Percentiles rank a stretch among this genome's conserved stretches.
Conservation (phyloP, 2,888 invertebrate genomes). For the Parnassius smintheus region DNA sequence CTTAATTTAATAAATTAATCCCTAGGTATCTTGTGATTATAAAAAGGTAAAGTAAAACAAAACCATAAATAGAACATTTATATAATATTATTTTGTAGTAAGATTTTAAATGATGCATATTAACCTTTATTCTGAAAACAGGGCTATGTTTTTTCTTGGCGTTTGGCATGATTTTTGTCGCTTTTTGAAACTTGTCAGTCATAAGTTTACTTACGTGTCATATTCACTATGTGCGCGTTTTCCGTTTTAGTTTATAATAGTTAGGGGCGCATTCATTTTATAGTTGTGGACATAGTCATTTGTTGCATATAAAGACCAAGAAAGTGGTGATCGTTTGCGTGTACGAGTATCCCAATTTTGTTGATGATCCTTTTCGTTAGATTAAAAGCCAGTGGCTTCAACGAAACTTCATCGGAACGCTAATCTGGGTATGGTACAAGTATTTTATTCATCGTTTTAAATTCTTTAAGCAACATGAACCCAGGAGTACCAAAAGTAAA, state of each 20-base stretch:
- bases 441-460: constrained; percentile 16
- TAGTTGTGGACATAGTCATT: background rate
- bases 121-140: no score
- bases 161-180: no score
- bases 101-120: no score
- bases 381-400: constrained; percentile 23
- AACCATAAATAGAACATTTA: no score
- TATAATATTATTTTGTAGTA: no score
- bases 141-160: no score
- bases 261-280: constrained; percentile 2
- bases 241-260: constrained; percentile 2
- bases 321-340: constrained; percentile 4
- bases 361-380: constrained; percentile 12
- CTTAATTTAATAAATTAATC: no score
- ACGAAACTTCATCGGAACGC: constrained; percentile 18
- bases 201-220: no score
- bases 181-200: no score
- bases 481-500: constrained; percentile 16
- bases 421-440: constrained; percentile 13
- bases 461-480: constrained; percentile 3
- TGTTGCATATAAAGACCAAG: constrained; percentile 1
- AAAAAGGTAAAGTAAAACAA: no score
- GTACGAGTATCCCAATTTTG: constrained; percentile 5
- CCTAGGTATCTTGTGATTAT: no score
- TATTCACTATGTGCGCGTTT: no score